Percentiles rank a stretch among this genome's conserved stretches.
Evolutionary conservation across 1,140 invertebrate genomes (phyloP).

Genomic region (Magallana angulata): DNA sequence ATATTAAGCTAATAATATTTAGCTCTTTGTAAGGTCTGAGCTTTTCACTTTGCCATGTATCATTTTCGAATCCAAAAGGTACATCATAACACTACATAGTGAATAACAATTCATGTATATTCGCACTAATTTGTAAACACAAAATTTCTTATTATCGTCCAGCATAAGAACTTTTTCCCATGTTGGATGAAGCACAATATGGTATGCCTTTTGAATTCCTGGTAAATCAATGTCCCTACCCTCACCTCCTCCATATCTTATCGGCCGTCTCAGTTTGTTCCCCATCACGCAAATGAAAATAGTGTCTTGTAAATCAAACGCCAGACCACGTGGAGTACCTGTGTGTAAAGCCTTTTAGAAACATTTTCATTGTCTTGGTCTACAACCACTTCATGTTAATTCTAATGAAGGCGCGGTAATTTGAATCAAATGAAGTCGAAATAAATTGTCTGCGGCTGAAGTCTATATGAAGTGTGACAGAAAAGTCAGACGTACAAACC

Average conservation of each 20-base stretch:
- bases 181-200: background rate
- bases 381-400: background rate
- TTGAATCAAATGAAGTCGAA: background rate
- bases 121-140: background rate
- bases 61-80: too few relatives aligned
- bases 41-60: too few relatives aligned
- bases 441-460: background rate
- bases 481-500: background rate
- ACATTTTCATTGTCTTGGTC: constrained; percentile 3
- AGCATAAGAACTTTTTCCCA: background rate
- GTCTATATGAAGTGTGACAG: background rate
- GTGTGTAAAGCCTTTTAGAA: background rate
- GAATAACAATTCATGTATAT: too few relatives aligned
- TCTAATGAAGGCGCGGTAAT: background rate
- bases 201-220: background rate
- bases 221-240: background rate
- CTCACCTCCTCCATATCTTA: background rate
- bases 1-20: too few relatives aligned
- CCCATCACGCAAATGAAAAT: background rate
- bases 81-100: too few relatives aligned
- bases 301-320: background rate
- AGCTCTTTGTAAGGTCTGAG: too few relatives aligned
- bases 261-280: background rate
- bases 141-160: background rate
- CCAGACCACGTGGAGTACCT: background rate